A percentile compares a stretch with the other conserved stretches of the same genome.
phyloP scores from a whole-genome alignment of 2,888 invertebrate species.

The Cerastis rubricosa region DNA sequence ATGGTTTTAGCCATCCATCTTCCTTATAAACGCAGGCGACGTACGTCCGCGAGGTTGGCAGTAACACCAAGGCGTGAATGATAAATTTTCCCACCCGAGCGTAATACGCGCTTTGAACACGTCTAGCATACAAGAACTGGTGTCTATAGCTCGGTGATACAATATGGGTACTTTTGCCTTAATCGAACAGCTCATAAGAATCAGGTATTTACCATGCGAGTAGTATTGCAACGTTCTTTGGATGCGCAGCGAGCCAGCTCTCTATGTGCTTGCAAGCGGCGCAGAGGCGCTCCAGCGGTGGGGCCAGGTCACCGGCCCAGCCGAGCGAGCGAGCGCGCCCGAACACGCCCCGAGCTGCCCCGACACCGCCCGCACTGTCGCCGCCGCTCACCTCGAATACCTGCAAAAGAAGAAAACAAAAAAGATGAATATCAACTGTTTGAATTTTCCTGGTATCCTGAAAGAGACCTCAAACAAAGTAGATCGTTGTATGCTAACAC shows the following conservation, averaged over 20 bases:
- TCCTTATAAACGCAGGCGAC: not conserved
- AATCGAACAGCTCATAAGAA: not conserved
- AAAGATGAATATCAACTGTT: not conserved
- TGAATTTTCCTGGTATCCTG: not conserved
- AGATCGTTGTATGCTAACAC: not conserved
- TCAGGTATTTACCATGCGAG: constrained; percentile 93
- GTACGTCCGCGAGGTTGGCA: not conserved
- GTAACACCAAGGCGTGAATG: not conserved
- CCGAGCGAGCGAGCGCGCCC: constrained; percentile 94
- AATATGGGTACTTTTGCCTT: not conserved
- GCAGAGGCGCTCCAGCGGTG: constrained; percentile 97
- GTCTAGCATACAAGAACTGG: not conserved
- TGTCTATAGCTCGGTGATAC: not conserved
- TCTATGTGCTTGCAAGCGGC: constrained; percentile 98
- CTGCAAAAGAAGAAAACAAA: constrained; percentile 84
- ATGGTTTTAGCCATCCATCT: not conserved
- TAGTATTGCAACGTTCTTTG: constrained; percentile 96
- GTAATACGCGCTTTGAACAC: not conserved
- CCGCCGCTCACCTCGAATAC: constrained; percentile 95
- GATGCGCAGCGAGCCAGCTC: constrained; percentile 96
- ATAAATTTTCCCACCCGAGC: not conserved
- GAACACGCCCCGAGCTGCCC: constrained; percentile 92
- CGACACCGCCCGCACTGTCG: constrained; percentile 92
- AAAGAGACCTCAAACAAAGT: not conserved
- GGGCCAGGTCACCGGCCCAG: constrained; percentile 96